These are phyloP conservation scores for Lepidotrigona ventralis DNA, from an alignment of 1,140 invertebrate genomes.

Conservation along the genomic window DNA sequence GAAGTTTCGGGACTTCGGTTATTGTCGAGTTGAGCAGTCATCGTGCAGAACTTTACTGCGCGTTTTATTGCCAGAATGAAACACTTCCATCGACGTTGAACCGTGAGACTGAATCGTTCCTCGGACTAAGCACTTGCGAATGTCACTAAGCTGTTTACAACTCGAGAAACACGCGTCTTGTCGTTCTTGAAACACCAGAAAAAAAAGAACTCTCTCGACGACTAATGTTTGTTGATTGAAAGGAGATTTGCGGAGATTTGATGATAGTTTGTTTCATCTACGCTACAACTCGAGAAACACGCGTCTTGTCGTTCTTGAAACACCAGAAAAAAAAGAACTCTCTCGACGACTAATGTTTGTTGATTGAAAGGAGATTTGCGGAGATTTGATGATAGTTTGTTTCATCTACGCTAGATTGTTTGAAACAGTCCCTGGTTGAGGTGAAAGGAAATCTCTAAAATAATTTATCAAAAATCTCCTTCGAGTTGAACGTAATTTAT, in stretches of 20 bases:
- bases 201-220: not conserved
- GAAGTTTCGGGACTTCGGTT: constrained; percentile 18
- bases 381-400: too few species aligned
- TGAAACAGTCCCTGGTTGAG: not conserved
- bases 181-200: not conserved
- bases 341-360: not conserved
- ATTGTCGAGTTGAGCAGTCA: constrained; percentile 53
- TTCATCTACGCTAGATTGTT: too few species aligned
- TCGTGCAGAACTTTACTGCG: not conserved
- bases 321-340: not conserved
- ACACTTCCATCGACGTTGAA: constrained; percentile 7
- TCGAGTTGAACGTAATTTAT: not conserved
- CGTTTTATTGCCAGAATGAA: not conserved
- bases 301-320: not conserved
- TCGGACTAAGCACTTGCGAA: not conserved
- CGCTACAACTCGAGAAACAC: not conserved
- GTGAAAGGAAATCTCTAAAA: not conserved
- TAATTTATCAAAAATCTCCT: not conserved
- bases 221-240: not conserved
- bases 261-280: too few species aligned
- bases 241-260: not conserved
- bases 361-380: not conserved
- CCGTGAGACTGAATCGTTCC: not conserved
- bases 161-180: not conserved
- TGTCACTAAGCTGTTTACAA: not conserved